These are phyloP conservation scores for Somateria mollissima DNA, from an alignment of 2,797 vertebrate species.

Conservation along the genomic window DNA sequence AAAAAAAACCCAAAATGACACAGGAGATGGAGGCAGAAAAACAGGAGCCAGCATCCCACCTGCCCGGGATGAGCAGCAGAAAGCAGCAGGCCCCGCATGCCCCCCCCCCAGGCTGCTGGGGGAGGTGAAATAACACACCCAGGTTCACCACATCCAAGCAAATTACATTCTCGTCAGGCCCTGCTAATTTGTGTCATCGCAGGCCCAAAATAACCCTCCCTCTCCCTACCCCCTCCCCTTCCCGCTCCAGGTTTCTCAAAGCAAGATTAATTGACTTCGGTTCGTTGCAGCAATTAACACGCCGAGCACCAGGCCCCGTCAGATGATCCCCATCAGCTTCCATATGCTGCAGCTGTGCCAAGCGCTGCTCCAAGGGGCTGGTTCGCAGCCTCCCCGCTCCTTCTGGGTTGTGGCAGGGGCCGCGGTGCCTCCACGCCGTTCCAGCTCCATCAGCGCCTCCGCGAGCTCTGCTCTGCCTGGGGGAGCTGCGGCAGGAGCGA, in stretches of 20 bases:
- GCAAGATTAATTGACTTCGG: constrained; percentile 52
- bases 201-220: constrained; percentile 25
- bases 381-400: not conserved
- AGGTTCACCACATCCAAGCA: not conserved
- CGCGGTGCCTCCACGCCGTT: not conserved
- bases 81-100: not conserved
- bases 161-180: constrained; percentile 16
- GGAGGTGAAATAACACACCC: not conserved
- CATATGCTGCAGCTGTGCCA: constrained; percentile 36
- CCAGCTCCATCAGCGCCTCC: not conserved
- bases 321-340: constrained; percentile 47
- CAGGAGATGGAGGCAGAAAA: too few species aligned
- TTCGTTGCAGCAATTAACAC: constrained; percentile 20
- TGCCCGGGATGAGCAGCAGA: rapidly evolving
- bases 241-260: constrained; percentile 42
- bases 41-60: too few species aligned
- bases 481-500: not conserved
- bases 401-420: not conserved
- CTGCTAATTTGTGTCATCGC: constrained; percentile 8
- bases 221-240: not conserved
- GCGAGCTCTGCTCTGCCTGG: not conserved
- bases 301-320: not conserved
- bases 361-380: not conserved
- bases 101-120: rapidly evolving
- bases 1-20: not conserved